Base-by-base conservation (phyloP, 2,797 vertebrate species). In the Channa striata region DNA sequence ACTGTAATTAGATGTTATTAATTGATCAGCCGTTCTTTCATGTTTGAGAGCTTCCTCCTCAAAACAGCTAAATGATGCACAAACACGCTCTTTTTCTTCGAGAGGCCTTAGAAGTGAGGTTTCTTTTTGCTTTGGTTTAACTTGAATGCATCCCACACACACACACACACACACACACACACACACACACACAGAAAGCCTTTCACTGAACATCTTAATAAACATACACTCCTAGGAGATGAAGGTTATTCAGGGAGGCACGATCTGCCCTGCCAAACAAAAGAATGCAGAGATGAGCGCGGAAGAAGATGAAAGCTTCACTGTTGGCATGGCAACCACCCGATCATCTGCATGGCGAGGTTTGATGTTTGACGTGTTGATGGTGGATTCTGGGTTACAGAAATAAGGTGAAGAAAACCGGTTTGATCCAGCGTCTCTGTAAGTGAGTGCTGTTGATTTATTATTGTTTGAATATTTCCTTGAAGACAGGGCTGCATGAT, bases 271-370 rank as follows among this genome's bases (percentile, higher is more conserved):
- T 25, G 58, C 16, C 64, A 57, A 75, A 86, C 67, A 82, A 78
- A 76, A 72, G 68, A 75, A 59, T 11, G 33, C 49, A 12, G 43
- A 54, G 34, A 72, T 59, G 42, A 75, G 72, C 47, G 46, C 53
- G 19, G 63, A 66, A 36, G 9, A 21, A 76, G 77, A 89, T 90
- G 74, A 87, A 87, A 80, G 87, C 86, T 80, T 88, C 59, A 21
- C 69, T 36, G 91, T 91, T 80, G 87, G 59, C 89, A 88, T 89
- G 86, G 85, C 77, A 89, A 91, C 91, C 79, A 43, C 39, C 61
- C 8, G 11, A 64, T 77, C 76, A 87, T 78, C 59, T 79, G 67
- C 78, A 68, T 30, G 13, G 68, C 8, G 23, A 69, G 68, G 73
- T 72, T 77, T 74, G 83, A 84, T 83, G 82, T 80, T 83, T 86